phyloP scores from a whole-genome alignment of 2,113 vertebrate species.

The Prunella himalayana region DNA sequence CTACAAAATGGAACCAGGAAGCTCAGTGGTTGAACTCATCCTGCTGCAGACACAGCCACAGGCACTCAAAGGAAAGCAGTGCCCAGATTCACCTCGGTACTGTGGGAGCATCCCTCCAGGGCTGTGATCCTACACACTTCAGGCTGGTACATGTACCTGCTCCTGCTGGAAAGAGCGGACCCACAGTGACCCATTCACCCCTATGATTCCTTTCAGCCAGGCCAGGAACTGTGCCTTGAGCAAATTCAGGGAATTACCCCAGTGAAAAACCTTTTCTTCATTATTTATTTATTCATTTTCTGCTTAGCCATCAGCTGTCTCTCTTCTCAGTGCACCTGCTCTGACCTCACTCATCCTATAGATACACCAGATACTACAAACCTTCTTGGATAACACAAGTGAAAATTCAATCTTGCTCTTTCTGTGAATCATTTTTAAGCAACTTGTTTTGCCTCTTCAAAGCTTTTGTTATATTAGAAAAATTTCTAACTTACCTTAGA shows the following conservation, averaged over 20 bases:
- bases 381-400: background rate
- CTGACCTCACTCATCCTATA: background rate
- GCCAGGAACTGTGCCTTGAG: background rate
- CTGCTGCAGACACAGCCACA: background rate
- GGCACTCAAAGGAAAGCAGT: accelerated
- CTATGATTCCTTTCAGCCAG: background rate
- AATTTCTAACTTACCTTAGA: background rate
- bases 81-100: background rate
- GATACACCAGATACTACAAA: background rate
- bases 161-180: background rate
- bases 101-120: background rate
- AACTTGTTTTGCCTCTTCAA: background rate
- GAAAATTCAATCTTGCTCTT: background rate
- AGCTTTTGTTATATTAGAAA: background rate
- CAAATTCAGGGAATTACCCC: background rate
- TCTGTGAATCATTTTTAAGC: background rate
- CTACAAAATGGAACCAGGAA: background rate
- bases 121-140: background rate
- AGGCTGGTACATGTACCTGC: background rate
- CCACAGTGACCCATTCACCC: background rate
- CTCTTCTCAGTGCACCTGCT: background rate
- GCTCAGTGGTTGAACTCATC: background rate
- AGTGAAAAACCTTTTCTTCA: background rate
- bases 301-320: background rate
- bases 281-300: background rate